These are phyloP conservation scores for Altica lythri DNA, from an alignment of 2,888 invertebrate genomes.

Conservation along the genomic window DNA sequence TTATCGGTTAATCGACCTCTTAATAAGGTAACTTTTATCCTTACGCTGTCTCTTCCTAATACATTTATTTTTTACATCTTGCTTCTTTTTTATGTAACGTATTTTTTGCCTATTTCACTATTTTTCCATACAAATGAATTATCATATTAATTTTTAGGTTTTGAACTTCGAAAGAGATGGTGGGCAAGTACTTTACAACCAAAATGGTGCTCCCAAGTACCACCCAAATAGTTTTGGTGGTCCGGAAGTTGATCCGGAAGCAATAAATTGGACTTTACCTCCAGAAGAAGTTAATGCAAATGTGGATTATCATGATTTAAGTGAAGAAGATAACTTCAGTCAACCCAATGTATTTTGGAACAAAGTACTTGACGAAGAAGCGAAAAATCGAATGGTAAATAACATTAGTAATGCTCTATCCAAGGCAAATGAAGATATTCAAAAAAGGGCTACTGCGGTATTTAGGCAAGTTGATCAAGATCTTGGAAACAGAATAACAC, in stretches of 20 bases:
- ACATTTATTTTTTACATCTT: background rate
- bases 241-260: conserved; percentile 68
- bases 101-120: no score
- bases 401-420: conserved; percentile 80
- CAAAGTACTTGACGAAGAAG: conserved; percentile 74
- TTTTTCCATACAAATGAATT: background rate
- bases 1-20: conserved; percentile 93
- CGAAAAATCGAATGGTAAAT: conserved; percentile 69
- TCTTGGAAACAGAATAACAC: conserved; percentile 60
- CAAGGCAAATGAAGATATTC: conserved; percentile 77
- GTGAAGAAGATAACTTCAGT: conserved; percentile 82
- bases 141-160: conserved; percentile 54
- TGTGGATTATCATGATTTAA: conserved; percentile 74
- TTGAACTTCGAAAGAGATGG: conserved; percentile 89
- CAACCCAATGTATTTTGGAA: conserved; percentile 82
- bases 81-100: background rate
- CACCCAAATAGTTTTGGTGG: conserved; percentile 93
- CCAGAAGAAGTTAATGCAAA: conserved; percentile 69
- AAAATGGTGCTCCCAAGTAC: conserved; percentile 88
- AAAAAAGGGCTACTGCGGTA: conserved; percentile 79
- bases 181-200: conserved; percentile 73
- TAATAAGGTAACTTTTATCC: no score
- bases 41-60: background rate
- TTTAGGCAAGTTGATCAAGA: conserved; percentile 79
- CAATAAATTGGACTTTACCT: conserved; percentile 64